Conservation (phyloP, 2,113 vertebrate species). For the Numida meleagris region DNA sequence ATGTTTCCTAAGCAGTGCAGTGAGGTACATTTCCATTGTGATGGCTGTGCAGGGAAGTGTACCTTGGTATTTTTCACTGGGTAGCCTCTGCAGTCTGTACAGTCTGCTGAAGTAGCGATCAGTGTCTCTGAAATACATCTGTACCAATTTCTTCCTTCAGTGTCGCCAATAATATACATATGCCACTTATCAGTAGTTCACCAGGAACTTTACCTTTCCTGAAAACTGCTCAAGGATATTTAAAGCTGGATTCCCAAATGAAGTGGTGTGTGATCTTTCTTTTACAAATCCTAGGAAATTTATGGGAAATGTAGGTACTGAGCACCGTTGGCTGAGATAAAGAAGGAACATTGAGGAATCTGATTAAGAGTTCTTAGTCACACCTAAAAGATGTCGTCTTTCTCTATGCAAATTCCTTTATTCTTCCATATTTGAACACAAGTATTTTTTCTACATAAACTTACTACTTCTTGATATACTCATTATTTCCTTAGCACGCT, state of each 20-base stretch:
- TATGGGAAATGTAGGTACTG: background rate
- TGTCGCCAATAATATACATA: accelerated
- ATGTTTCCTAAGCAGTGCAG: background rate
- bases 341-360: background rate
- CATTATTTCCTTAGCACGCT: background rate
- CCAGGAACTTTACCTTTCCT: background rate
- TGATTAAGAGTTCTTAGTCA: background rate
- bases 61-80: background rate
- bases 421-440: background rate
- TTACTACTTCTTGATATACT: background rate
- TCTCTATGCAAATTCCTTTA: background rate
- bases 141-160: background rate
- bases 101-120: background rate
- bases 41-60: background rate
- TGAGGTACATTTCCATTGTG: background rate
- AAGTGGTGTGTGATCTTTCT: background rate
- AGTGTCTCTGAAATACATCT: background rate
- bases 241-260: background rate
- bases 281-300: background rate
- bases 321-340: background rate
- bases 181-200: background rate
- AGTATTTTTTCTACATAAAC: background rate
- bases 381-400: background rate
- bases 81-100: background rate
- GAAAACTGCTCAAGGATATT: background rate